Evolutionary conservation across 2,113 vertebrate species (phyloP).

Genomic region (Dipodomys stephensi): DNA sequence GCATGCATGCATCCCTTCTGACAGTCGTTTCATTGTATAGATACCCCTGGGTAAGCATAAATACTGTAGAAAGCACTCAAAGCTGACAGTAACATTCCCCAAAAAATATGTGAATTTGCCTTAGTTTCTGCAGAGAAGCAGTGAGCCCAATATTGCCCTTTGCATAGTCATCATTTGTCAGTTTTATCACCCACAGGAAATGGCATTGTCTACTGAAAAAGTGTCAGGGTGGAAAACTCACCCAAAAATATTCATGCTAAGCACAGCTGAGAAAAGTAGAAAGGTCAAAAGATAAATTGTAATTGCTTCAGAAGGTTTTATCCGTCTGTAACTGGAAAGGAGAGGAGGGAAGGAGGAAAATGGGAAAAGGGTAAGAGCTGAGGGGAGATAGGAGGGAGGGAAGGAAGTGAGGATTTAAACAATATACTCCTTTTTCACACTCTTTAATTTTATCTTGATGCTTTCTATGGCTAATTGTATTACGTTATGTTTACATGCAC

Average conservation of each 20-base stretch:
- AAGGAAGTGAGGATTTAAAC: not conserved
- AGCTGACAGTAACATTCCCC: slow-evolving; percentile 40
- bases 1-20: not conserved
- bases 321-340: not conserved
- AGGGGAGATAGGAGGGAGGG: not conserved
- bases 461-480: not conserved
- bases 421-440: not conserved
- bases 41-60: slow-evolving; percentile 24
- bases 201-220: slow-evolving; percentile 13
- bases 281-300: slow-evolving; percentile 7
- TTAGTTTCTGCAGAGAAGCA: slow-evolving; percentile 27
- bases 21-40: not conserved
- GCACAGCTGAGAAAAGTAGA: slow-evolving; percentile 13
- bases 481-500: not conserved
- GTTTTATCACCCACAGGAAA: slow-evolving; percentile 53
- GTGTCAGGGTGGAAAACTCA: slow-evolving; percentile 42
- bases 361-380: not conserved
- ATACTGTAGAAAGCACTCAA: not conserved
- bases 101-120: not conserved
- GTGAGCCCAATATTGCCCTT: not conserved
- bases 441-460: slow-evolving; percentile 1
- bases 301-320: not conserved
- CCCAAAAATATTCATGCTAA: not conserved
- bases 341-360: not conserved
- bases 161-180: slow-evolving; percentile 32